phyloP scores from a whole-genome alignment of 2,797 vertebrate genomes.

The Siniperca undulata region DNA sequence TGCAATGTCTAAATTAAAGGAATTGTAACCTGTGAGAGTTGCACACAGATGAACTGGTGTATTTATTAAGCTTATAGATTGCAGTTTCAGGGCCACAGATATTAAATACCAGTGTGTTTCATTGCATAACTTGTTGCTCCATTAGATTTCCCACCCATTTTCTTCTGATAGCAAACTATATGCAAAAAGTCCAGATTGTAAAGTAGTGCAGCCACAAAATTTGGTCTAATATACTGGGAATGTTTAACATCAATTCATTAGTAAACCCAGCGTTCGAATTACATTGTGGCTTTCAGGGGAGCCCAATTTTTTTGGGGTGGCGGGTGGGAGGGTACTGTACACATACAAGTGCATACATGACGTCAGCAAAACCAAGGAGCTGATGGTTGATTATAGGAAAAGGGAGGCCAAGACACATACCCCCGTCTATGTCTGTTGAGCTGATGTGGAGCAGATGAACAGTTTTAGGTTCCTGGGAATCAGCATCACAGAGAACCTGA shows the following conservation, averaged over 20 bases:
- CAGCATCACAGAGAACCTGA: too few relatives aligned
- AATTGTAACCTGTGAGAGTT: not conserved
- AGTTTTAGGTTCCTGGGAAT: too few relatives aligned
- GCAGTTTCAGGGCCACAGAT: not conserved
- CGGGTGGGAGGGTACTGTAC: too few relatives aligned
- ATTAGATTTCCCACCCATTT: not conserved
- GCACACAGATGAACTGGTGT: not conserved
- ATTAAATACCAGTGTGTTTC: not conserved
- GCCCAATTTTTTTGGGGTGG: too few relatives aligned
- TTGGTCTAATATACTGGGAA: not conserved
- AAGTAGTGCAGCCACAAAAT: not conserved
- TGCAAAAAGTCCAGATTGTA: not conserved
- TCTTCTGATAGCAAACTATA: not conserved
- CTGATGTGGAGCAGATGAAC: too few relatives aligned
- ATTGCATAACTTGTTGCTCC: not conserved
- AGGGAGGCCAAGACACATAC: too few relatives aligned
- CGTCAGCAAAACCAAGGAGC: too few relatives aligned
- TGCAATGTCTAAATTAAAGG: not conserved
- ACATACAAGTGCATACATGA: too few relatives aligned
- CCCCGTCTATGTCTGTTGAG: too few relatives aligned
- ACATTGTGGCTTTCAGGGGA: too few relatives aligned
- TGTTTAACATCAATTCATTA: constrained; percentile 5
- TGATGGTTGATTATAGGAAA: too few relatives aligned
- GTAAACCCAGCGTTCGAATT: not conserved
- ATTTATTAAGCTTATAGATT: not conserved